A percentile compares a stretch with the other conserved stretches of the same genome.
These are phyloP conservation scores for Spisula solida DNA, from an alignment of 2,888 invertebrate species.

Conservation along the genomic window DNA sequence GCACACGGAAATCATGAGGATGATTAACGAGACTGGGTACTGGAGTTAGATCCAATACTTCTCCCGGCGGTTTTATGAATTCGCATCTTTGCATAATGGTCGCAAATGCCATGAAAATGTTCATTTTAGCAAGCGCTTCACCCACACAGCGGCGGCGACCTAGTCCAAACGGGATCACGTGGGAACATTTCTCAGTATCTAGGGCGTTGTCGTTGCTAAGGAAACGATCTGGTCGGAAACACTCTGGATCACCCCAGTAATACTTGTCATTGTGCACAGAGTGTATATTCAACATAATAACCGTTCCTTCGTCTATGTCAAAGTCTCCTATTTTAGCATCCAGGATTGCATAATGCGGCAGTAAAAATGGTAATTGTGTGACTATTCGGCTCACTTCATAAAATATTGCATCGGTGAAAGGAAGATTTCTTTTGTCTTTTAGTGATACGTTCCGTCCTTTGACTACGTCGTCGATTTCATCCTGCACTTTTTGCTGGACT, in stretches of 20 bases:
- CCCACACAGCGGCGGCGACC: slow-evolving; percentile 79
- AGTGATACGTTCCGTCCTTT: slow-evolving; percentile 50
- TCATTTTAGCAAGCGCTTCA: slow-evolving; percentile 75
- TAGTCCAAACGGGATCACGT: slow-evolving; percentile 70
- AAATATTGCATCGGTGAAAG: slow-evolving; percentile 73
- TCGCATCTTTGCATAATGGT: slow-evolving; percentile 71
- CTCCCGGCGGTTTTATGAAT: slow-evolving; percentile 38
- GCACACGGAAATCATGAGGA: slow-evolving; percentile 20
- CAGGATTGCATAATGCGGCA: slow-evolving; percentile 75
- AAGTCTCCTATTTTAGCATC: slow-evolving; percentile 46
- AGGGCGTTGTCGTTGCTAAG: slow-evolving; percentile 21
- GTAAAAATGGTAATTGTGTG: slow-evolving; percentile 68
- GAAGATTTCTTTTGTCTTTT: slow-evolving; percentile 59
- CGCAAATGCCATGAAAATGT: slow-evolving; percentile 75
- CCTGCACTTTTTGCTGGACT: slow-evolving; percentile 68
- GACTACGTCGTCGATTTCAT: slow-evolving; percentile 74
- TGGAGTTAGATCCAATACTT: neutral
- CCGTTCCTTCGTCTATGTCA: slow-evolving; percentile 37
- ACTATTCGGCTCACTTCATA: slow-evolving; percentile 72
- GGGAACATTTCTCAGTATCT: slow-evolving; percentile 50
- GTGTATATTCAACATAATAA: slow-evolving; percentile 60
- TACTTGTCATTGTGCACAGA: slow-evolving; percentile 60
- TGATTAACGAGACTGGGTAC: slow-evolving; percentile 16
- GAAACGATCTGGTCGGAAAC: slow-evolving; percentile 63
- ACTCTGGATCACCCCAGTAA: slow-evolving; percentile 52